Base-by-base conservation (phyloP, 2,113 vertebrate species). In the Nothoprocta perdicaria region DNA sequence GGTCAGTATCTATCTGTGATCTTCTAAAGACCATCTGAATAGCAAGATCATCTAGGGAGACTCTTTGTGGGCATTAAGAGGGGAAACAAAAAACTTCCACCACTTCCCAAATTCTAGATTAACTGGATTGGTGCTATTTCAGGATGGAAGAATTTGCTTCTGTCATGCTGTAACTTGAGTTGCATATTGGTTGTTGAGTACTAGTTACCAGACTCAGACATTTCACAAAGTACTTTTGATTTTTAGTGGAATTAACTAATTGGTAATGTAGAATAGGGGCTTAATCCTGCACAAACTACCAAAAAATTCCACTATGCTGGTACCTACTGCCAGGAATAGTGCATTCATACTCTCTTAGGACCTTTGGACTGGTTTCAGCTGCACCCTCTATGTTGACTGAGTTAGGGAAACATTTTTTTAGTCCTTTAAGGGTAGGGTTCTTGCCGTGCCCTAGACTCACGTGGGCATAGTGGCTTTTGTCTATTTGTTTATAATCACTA, bases 111-210 rank as follows among this genome's bases (percentile, higher is more conserved):
- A 57, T 68, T 84, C 55, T 83, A 78, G 19, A 13, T 26, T 84
- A 50, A 45, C 22, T 0, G 0, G 9, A 35, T 43, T 71, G 45
- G 15, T 80, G 7, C 0, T 0, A 22, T 80, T 88, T 90, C 40
- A 86, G n/a, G 26, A 48, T 58, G 26, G 27, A 61, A 48, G 22
- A 69, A 48, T 16, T 73, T 66, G 33, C 46, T 86, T 62, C 22
- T 78, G 13, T 88, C 41, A 7, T 26, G 23, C 12, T 48, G 80
- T 58, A 78, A 73, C 29, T 57, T 55, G 46, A 55, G 2, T 1
- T 35, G 16, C 19, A 7, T 81, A 14, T 7, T 60, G 12, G 4
- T 86, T 74, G 80, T 29, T 78, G 45, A 48, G 14, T 75, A 9
- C 29, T 31, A 31, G 79, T 88, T 82, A 62, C 45, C 14, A 35